A percentile compares a stretch with the other conserved stretches of the same genome.
These are phyloP conservation scores for Halichoerus grypus DNA, from an alignment of 2,113 vertebrate species.

Conservation along the genomic window DNA sequence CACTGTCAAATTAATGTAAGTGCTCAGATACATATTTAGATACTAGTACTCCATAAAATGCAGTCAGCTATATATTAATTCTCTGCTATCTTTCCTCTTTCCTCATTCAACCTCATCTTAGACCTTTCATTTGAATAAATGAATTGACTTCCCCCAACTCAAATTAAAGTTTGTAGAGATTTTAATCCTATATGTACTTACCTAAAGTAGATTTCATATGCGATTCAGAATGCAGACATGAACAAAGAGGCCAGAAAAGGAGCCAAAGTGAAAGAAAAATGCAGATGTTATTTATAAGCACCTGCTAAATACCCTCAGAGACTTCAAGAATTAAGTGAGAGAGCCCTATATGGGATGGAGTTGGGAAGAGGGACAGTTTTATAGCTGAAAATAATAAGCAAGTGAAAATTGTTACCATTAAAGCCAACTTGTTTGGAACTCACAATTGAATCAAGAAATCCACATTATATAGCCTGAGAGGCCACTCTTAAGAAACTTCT, in stretches of 20 bases:
- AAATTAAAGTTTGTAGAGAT: not conserved
- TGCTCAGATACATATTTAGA: not conserved
- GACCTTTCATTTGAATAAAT: not conserved
- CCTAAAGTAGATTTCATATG: not conserved
- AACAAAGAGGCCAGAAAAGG: not conserved
- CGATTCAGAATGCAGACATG: not conserved
- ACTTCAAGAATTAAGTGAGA: not conserved
- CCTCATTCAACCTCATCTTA: not conserved
- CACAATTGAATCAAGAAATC: not conserved
- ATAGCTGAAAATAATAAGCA: not conserved
- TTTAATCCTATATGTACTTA: not conserved
- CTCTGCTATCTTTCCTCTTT: not conserved
- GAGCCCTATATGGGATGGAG: not conserved
- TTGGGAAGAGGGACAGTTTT: not conserved
- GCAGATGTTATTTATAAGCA: not conserved
- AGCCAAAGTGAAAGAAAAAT: not conserved
- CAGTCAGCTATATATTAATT: not conserved
- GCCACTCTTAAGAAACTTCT: not conserved
- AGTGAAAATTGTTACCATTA: not conserved
- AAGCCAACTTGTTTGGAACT: not conserved
- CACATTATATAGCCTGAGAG: not conserved
- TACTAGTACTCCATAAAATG: not conserved
- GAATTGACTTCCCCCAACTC: not conserved
- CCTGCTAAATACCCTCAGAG: not conserved
- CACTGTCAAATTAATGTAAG: not conserved